Evolutionary conservation across 1,140 invertebrate species (phyloP), one percentile per base, ranked within the genome.

Genomic region (Drosophila sulfurigaster): DNA sequence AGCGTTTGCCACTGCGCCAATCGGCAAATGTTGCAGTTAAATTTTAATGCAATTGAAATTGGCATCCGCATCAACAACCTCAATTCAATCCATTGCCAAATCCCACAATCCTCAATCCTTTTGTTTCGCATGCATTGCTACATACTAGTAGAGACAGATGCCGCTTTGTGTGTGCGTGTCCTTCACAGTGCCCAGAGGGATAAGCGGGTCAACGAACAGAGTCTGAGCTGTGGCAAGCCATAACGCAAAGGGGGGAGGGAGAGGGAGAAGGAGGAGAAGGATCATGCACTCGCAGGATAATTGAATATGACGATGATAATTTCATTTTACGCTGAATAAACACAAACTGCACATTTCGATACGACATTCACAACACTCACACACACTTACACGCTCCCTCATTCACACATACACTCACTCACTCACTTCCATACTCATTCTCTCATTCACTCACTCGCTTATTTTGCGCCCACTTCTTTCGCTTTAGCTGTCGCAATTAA

Each of bases 271-370:
- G 16, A 5, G 4, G 10, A 30, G n/a, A 15, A n/a, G 7, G 38
- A 43, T 75, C 66, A 70, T 72, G 68, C 73, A 76, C 59, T 71
- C 73, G 48, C 43, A 75, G 81, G 71, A 85, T 85, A 85, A 85
- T 85, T 85, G 67, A 85, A 85, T 85, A 80, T 85, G 81, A 80
- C 78, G 82, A 81, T 81, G 82, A 86, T 86, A 86, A 86, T 86
- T 86, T 86, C 58, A 86, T 86, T 86, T 79, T 76, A 79, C 82
- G 76, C 82, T 74, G 80, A 76, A 86, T 86, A 81, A 86, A 77
- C 79, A 86, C 78, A 81, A 79, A 79, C 71, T 78, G 74, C 81
- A 76, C 79, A 81, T 79, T 68, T 79, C 66, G 59, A 73, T 65
- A 49, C 67, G 48, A 72, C 63, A 72, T 73, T 66, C 35, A 7